Evolutionary conservation across 2,797 vertebrate genomes (phyloP).

Genomic region (Melanotaenia trifasciata): DNA sequence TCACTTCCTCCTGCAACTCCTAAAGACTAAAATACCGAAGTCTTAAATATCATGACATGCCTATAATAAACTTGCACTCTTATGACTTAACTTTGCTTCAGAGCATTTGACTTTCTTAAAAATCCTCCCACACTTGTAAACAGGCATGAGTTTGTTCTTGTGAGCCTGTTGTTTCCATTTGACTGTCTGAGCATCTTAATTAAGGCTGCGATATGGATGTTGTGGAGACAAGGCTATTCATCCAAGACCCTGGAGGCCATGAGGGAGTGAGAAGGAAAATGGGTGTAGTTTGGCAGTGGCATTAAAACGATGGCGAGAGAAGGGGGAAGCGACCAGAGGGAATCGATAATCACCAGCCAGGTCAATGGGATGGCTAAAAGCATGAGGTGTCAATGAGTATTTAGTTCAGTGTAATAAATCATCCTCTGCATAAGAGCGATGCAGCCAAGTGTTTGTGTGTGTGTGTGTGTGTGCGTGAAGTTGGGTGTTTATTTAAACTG

Average conservation of each 20-base stretch:
- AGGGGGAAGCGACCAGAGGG: conserved; percentile 56
- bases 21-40: neutral
- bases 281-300: conserved; percentile 57
- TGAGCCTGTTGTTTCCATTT: conserved; percentile 55
- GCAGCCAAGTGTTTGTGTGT: conserved; percentile 55
- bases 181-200: conserved; percentile 75
- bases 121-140: conserved; percentile 31
- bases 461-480: conserved; percentile 43
- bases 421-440: conserved; percentile 55
- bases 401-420: conserved; percentile 81
- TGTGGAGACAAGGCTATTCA: conserved; percentile 77
- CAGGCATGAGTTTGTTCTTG: conserved; percentile 51
- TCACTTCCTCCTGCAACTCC: neutral
- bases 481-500: conserved; percentile 35
- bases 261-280: conserved; percentile 47
- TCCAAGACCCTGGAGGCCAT: conserved; percentile 69
- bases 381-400: conserved; percentile 80
- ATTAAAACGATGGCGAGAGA: conserved; percentile 66
- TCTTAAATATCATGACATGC: conserved; percentile 22
- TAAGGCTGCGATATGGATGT: conserved; percentile 78
- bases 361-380: conserved; percentile 80
- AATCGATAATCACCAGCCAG: conserved; percentile 80
- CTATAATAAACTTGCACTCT: conserved; percentile 24
- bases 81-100: conserved; percentile 21
- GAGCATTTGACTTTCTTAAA: conserved; percentile 39